phyloP scores from a whole-genome alignment of 1,140 invertebrate species.

The Magallana angulata region DNA sequence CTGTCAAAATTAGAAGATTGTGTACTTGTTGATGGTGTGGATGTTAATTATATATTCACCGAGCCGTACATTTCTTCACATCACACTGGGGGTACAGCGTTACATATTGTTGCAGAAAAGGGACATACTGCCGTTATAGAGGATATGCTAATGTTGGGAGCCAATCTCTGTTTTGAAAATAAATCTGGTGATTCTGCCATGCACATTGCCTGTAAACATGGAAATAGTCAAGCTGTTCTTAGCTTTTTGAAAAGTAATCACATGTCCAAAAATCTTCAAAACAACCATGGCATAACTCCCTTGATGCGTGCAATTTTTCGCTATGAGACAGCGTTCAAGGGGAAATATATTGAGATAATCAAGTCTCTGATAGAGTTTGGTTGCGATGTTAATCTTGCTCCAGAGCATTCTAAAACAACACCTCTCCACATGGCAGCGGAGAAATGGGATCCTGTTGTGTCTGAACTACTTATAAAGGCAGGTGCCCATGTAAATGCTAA shows the following conservation, averaged over 20 bases:
- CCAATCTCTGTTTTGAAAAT: conserved; percentile 55
- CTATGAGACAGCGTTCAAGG: conserved; percentile 58
- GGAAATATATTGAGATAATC: conserved; percentile 60
- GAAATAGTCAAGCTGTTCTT: conserved; percentile 58
- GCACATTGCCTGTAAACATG: conserved; percentile 67
- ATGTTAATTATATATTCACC: conserved; percentile 66
- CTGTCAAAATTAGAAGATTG: conserved; percentile 51
- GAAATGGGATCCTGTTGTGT: conserved; percentile 56
- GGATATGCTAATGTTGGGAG: conserved; percentile 58
- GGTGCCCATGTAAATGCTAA: conserved; percentile 68
- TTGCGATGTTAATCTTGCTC: conserved; percentile 66
- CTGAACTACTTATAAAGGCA: conserved; percentile 56
- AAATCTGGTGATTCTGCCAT: conserved; percentile 67
- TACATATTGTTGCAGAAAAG: conserved; percentile 63
- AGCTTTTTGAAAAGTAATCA: conserved; percentile 57
- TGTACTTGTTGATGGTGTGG: conserved; percentile 47
- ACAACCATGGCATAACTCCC: conserved; percentile 67
- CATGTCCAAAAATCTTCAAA: conserved; percentile 60
- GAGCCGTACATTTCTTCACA: conserved; percentile 56
- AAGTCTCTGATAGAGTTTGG: conserved; percentile 58
- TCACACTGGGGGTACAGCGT: conserved; percentile 55
- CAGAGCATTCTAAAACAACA: conserved; percentile 59
- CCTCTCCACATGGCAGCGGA: conserved; percentile 65
- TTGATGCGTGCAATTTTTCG: conserved; percentile 65
- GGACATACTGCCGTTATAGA: conserved; percentile 56